Evolutionary conservation across 2,888 invertebrate genomes (phyloP).

Genomic region (Neelides folsomi): DNA sequence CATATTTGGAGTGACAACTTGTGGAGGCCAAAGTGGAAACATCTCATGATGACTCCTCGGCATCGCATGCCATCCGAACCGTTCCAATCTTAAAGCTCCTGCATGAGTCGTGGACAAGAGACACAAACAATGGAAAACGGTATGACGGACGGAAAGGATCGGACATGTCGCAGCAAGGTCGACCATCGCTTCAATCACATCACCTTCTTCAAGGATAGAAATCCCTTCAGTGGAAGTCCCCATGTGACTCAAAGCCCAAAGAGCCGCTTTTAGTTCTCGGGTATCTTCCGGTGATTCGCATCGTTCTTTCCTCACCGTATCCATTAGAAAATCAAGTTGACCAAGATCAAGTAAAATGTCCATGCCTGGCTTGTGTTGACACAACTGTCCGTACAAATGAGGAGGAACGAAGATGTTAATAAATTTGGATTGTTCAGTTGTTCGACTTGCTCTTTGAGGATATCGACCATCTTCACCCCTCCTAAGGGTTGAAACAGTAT

Average conservation of each 20-base stretch:
- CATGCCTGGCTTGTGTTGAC: conserved; percentile 51
- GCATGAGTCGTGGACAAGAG: conserved; percentile 68
- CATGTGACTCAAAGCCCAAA: conserved; percentile 77
- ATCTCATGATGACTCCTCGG: conserved; percentile 30
- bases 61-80: conserved; percentile 44
- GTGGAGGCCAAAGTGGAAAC: conserved; percentile 25
- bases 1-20: no score
- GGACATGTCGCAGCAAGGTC: conserved; percentile 62
- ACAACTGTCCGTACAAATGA: conserved; percentile 74
- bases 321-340: conserved; percentile 19
- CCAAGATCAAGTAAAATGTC: conserved; percentile 42
- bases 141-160: conserved; percentile 77
- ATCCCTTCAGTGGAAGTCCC: conserved; percentile 64
- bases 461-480: conserved; percentile 64
- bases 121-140: conserved; percentile 76
- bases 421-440: conserved; percentile 34
- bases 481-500: conserved; percentile 70
- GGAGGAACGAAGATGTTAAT: conserved; percentile 47
- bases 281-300: conserved; percentile 56
- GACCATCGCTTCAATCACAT: conserved; percentile 43
- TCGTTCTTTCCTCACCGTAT: conserved; percentile 40
- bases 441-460: conserved; percentile 50
- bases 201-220: conserved; percentile 51
- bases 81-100: conserved; percentile 64
- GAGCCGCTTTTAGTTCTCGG: conserved; percentile 65